Conservation (phyloP, 2,797 vertebrate species). For the Brachyrhaphis roseni region DNA sequence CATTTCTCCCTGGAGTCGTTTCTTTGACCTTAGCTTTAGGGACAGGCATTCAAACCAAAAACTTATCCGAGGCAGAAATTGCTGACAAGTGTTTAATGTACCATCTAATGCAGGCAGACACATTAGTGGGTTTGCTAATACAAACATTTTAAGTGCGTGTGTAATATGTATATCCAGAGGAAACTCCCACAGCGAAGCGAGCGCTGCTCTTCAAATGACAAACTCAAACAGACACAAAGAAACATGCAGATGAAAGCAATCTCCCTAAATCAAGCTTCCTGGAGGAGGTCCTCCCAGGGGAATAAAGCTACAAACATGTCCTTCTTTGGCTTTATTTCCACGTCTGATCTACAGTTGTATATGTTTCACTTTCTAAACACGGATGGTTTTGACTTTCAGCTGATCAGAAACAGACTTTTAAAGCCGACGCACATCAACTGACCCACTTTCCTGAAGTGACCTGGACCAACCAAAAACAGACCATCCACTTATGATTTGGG, state of each 20-base stretch:
- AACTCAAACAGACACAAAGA: constrained; percentile 11
- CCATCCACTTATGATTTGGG: constrained; percentile 57
- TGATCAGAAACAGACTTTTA: constrained; percentile 63
- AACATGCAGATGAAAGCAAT: constrained; percentile 34
- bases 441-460: constrained; percentile 68
- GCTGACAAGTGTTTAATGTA: constrained; percentile 36
- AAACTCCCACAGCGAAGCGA: constrained; percentile 8
- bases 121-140: constrained; percentile 30
- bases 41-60: constrained; percentile 11
- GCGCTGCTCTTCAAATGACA: constrained; percentile 15
- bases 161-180: constrained; percentile 19
- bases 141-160: constrained; percentile 39
- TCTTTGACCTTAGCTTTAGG: constrained; percentile 10
- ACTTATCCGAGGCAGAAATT: constrained; percentile 2
- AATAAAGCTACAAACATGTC: constrained; percentile 48
- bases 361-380: constrained; percentile 61
- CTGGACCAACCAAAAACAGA: constrained; percentile 61
- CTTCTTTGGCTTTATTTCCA: constrained; percentile 52
- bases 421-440: constrained; percentile 22
- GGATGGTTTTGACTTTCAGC: constrained; percentile 56
- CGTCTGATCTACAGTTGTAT: constrained; percentile 55
- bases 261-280: constrained; percentile 39
- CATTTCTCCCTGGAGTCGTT: background rate
- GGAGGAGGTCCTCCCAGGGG: constrained; percentile 20
- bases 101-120: constrained; percentile 24